Percentiles rank a stretch among this genome's conserved stretches.
phyloP scores from a whole-genome alignment of 2,888 invertebrate species.

The Hecatera dysodea region DNA sequence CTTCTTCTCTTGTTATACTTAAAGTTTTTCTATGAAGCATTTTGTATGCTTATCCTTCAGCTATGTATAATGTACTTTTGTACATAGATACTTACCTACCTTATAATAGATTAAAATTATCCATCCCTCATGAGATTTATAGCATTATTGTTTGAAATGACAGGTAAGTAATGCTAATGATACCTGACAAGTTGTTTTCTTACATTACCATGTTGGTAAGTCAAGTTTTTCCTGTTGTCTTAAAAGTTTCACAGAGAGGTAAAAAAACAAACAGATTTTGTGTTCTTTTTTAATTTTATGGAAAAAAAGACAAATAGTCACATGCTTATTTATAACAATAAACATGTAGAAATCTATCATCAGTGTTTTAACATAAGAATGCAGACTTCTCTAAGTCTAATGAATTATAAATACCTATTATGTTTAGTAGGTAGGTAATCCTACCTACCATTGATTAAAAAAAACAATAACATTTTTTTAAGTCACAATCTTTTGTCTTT shows the following conservation, averaged over 20 bases:
- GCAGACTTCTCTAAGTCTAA: no score
- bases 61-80: not conserved
- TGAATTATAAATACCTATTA: not conserved
- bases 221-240: not conserved
- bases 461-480: not conserved
- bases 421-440: not conserved
- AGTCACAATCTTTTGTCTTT: not conserved
- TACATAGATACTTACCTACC: not conserved
- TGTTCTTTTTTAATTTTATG: not conserved
- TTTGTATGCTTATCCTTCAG: not conserved
- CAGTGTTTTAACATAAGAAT: no score
- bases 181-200: conserved; percentile 3
- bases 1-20: no score
- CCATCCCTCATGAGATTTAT: conserved; percentile 21
- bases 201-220: not conserved
- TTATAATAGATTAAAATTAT: not conserved
- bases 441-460: not conserved
- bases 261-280: not conserved
- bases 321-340: not conserved
- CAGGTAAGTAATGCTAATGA: not conserved
- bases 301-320: not conserved
- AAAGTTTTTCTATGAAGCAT: not conserved
- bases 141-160: conserved; percentile 18
- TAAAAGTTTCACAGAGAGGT: not conserved
- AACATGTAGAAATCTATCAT: no score